These are phyloP conservation scores for Neofelis nebulosa DNA, from an alignment of 2,113 vertebrate species.

Conservation along the genomic window DNA sequence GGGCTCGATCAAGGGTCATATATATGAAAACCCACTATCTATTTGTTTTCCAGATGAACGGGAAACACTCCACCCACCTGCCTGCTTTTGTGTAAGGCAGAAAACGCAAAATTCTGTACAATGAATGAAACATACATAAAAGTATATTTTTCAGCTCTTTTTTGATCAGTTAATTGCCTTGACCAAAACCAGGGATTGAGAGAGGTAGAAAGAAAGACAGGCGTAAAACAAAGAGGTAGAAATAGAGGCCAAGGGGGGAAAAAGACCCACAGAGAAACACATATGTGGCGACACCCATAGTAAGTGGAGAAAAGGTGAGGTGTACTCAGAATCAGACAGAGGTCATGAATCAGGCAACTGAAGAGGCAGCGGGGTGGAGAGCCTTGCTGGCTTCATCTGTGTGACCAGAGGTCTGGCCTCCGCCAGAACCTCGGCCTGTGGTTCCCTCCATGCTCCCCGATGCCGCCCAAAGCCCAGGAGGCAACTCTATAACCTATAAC, in stretches of 20 bases:
- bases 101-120: background rate
- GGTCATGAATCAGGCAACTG: background rate
- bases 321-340: background rate
- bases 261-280: background rate
- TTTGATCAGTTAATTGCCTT: background rate
- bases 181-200: background rate
- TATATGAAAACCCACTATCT: background rate
- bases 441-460: background rate
- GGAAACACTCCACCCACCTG: constrained; percentile 3
- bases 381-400: fast-evolving
- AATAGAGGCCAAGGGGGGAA: background rate
- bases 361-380: background rate
- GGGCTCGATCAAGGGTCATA: background rate
- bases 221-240: background rate
- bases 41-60: constrained; percentile 45
- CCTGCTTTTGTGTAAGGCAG: constrained; percentile 22
- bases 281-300: background rate
- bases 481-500: background rate
- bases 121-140: background rate
- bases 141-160: background rate
- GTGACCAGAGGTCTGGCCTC: fast-evolving
- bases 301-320: background rate
- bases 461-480: background rate
- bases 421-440: fast-evolving
- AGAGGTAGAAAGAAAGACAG: background rate